Conservation (phyloP, 1,140 invertebrate genomes). For the Formica exsecta region DNA sequence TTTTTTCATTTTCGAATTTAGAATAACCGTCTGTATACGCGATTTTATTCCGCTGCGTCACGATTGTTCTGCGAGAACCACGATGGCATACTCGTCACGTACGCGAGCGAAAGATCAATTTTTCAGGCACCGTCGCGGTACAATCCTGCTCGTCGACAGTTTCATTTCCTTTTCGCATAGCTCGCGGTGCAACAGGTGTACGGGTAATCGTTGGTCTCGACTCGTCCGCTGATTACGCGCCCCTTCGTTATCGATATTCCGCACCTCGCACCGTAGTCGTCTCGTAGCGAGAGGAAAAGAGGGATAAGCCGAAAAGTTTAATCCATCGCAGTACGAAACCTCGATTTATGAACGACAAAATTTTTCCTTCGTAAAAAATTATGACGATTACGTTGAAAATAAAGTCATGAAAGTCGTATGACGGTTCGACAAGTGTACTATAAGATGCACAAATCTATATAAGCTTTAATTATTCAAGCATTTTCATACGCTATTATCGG, state of each 20-base stretch:
- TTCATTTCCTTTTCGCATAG: slow-evolving; percentile 67
- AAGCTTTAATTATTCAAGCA: neutral
- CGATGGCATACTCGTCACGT: slow-evolving; percentile 48
- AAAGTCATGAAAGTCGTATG: neutral
- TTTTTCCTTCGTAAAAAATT: neutral
- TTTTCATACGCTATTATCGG: neutral
- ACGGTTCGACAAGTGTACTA: neutral
- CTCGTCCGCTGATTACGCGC: slow-evolving; percentile 63
- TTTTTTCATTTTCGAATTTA: neutral
- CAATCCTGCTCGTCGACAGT: slow-evolving; percentile 63
- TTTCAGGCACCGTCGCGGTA: slow-evolving; percentile 57
- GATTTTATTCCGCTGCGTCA: neutral
- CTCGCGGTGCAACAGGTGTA: slow-evolving; percentile 74
- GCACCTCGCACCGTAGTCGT: slow-evolving; percentile 13
- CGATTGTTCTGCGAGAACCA: slow-evolving; percentile 12
- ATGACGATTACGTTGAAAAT: neutral
- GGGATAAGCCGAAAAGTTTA: slow-evolving; percentile 26
- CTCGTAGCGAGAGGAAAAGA: slow-evolving; percentile 47
- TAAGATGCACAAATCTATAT: neutral
- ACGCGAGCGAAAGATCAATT: slow-evolving; percentile 62
- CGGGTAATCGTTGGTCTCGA: slow-evolving; percentile 38
- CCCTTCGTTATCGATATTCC: slow-evolving; percentile 63
- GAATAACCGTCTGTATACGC: neutral
- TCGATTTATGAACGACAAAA: slow-evolving; percentile 11
- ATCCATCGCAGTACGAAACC: slow-evolving; percentile 12